Percentiles rank a stretch among this genome's conserved stretches.
phyloP scores from a whole-genome alignment of 2,888 invertebrate species.

The Agriopis leucophaearia region DNA sequence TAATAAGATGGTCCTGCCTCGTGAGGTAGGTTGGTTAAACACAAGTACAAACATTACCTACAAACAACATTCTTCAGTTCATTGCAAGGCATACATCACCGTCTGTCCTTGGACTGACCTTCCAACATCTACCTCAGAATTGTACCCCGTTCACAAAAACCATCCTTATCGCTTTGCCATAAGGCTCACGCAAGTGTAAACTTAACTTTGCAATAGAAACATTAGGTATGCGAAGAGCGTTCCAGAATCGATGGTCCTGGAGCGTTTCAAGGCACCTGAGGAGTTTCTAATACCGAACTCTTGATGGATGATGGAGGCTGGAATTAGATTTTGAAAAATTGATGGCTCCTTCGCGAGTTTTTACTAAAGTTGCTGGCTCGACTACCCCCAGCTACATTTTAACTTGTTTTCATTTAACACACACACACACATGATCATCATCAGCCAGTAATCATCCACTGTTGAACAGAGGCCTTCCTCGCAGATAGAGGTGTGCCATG shows the following conservation, averaged over 20 bases:
- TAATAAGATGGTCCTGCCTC: too few species aligned
- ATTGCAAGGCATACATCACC: constrained; percentile 16
- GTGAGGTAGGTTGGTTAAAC: too few species aligned
- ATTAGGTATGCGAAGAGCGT: constrained; percentile 70
- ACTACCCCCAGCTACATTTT: too few species aligned
- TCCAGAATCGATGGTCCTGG: constrained; percentile 68
- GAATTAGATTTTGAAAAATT: constrained; percentile 4
- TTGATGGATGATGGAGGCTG: constrained; percentile 8
- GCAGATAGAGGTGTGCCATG: too few species aligned
- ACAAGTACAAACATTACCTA: background rate
- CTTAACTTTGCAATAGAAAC: constrained; percentile 11
- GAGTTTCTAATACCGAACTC: constrained; percentile 34
- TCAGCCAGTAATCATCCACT: too few species aligned
- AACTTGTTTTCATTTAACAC: too few species aligned
- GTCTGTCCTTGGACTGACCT: constrained; percentile 63
- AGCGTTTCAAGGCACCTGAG: constrained; percentile 37
- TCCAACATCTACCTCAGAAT: constrained; percentile 39
- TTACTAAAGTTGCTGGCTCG: background rate
- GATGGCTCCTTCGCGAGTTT: background rate
- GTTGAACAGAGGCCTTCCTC: too few species aligned
- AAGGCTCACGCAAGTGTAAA: constrained; percentile 37
- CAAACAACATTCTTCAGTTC: background rate
- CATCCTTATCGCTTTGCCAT: constrained; percentile 31
- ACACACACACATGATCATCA: too few species aligned
- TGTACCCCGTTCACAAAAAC: constrained; percentile 27